Percentiles rank a stretch among this genome's conserved stretches.
Evolutionary conservation across 2,888 invertebrate species (phyloP).

Genomic region (Leptinotarsa rubiginosa): DNA sequence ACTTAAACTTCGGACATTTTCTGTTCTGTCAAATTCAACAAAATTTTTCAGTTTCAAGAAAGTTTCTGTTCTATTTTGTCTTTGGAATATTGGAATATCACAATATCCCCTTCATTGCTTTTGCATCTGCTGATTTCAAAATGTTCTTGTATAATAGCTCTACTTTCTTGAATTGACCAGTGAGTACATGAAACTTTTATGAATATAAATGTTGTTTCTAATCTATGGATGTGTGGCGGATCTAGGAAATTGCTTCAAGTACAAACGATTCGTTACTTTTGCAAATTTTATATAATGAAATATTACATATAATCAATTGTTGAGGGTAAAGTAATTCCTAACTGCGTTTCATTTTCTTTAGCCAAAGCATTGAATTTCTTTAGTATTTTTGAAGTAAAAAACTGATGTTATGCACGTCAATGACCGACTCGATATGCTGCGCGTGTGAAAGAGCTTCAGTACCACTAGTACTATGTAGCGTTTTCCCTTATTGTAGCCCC

Average conservation of each 20-base stretch:
- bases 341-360: slow-evolving; percentile 54
- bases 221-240: slow-evolving; percentile 59
- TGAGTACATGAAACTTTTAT: not conserved
- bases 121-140: too few species aligned
- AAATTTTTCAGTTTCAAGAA: not conserved
- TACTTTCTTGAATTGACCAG: too few species aligned
- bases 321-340: slow-evolving; percentile 65
- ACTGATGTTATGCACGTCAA: slow-evolving; percentile 43
- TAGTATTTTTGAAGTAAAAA: slow-evolving; percentile 30
- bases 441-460: slow-evolving; percentile 60
- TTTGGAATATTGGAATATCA: not conserved
- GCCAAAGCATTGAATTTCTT: slow-evolving; percentile 54
- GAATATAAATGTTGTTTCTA: slow-evolving; percentile 41
- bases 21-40: not conserved
- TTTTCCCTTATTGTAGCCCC: slow-evolving; percentile 47
- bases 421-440: slow-evolving; percentile 63
- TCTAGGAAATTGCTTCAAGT: slow-evolving; percentile 76
- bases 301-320: slow-evolving; percentile 64
- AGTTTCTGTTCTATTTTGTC: too few species aligned
- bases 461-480: slow-evolving; percentile 44
- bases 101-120: not conserved
- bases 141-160: too few species aligned
- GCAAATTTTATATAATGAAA: slow-evolving; percentile 75
- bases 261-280: slow-evolving; percentile 80
- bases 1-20: not conserved